Percentiles rank a stretch among this genome's conserved stretches.
Evolutionary conservation across 1,140 invertebrate genomes (phyloP).

Genomic region (Drosophila kanapiae): DNA sequence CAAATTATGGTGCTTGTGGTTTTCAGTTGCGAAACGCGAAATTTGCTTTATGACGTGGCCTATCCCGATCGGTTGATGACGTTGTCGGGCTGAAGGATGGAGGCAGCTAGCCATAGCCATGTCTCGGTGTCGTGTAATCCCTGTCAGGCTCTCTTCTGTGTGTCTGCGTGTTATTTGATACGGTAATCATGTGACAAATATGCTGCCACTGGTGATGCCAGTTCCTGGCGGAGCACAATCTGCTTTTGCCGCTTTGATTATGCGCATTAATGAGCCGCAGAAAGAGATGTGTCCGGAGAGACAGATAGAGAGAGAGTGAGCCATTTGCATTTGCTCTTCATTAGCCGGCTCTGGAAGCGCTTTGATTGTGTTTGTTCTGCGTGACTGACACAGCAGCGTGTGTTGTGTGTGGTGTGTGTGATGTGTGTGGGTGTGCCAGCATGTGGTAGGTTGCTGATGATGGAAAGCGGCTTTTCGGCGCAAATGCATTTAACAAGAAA

Average conservation of each 20-base stretch:
- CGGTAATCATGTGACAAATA: slow-evolving; percentile 81
- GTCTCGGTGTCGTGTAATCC: slow-evolving; percentile 61
- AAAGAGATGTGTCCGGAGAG: slow-evolving; percentile 8
- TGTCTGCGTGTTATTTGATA: slow-evolving; percentile 67
- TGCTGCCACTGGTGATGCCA: slow-evolving; percentile 33
- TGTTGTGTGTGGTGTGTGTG: background rate
- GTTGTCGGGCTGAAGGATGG: background rate
- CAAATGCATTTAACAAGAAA: slow-evolving; percentile 65
- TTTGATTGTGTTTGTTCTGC: slow-evolving; percentile 65
- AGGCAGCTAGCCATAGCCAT: slow-evolving; percentile 14
- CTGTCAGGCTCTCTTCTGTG: slow-evolving; percentile 2
- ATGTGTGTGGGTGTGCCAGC: too few relatives aligned
- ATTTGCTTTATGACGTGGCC: slow-evolving; percentile 47
- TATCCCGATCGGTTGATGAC: slow-evolving; percentile 19
- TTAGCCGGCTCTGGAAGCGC: slow-evolving; percentile 53
- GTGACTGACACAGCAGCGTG: background rate
- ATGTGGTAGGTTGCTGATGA: slow-evolving; percentile 9
- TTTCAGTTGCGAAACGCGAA: slow-evolving; percentile 57
- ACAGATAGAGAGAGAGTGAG: background rate
- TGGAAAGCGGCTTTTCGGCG: slow-evolving; percentile 62
- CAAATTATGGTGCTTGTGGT: slow-evolving; percentile 56
- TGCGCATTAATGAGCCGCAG: slow-evolving; percentile 73
- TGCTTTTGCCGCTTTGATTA: slow-evolving; percentile 69
- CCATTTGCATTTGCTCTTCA: slow-evolving; percentile 77
- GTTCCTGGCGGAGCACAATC: slow-evolving; percentile 10